A percentile compares a stretch with the other conserved stretches of the same genome.
These are phyloP conservation scores for Heliocidaris erythrogramma DNA, from an alignment of 35 echinoderm and acorn worm species.

Conservation along the genomic window DNA sequence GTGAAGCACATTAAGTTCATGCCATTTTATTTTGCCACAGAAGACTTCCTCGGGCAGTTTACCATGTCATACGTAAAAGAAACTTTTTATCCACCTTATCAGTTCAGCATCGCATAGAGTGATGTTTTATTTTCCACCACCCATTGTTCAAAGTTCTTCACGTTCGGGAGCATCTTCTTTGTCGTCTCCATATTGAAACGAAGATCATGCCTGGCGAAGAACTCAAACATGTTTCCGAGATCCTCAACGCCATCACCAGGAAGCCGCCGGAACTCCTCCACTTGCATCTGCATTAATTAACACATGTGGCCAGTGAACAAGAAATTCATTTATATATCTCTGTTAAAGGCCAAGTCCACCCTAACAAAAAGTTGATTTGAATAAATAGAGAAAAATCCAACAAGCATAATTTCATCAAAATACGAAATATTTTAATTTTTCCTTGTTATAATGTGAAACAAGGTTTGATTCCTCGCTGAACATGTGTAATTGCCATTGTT, in stretches of 20 bases:
- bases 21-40: too few relatives aligned
- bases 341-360: background rate
- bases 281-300: constrained; percentile 7
- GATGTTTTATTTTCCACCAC: constrained; percentile 69
- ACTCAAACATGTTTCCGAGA: constrained; percentile 82
- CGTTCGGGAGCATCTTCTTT: constrained; percentile 61
- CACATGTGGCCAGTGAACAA: background rate
- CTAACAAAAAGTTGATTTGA: too few relatives aligned
- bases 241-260: constrained; percentile 52
- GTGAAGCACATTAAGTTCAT: too few relatives aligned
- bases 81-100: background rate
- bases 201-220: constrained; percentile 54
- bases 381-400: too few relatives aligned
- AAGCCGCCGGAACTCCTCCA: constrained; percentile 14
- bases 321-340: background rate
- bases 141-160: constrained; percentile 74
- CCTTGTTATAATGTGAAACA: too few relatives aligned
- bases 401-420: too few relatives aligned
- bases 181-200: constrained; percentile 74
- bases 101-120: constrained; percentile 40
- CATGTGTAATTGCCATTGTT: too few relatives aligned
- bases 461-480: too few relatives aligned
- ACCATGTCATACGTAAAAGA: too few relatives aligned
- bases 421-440: too few relatives aligned
- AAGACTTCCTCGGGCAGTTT: too few relatives aligned